Evolutionary conservation across 1,140 invertebrate species (phyloP).

Genomic region (Probaryconus sp.): DNA sequence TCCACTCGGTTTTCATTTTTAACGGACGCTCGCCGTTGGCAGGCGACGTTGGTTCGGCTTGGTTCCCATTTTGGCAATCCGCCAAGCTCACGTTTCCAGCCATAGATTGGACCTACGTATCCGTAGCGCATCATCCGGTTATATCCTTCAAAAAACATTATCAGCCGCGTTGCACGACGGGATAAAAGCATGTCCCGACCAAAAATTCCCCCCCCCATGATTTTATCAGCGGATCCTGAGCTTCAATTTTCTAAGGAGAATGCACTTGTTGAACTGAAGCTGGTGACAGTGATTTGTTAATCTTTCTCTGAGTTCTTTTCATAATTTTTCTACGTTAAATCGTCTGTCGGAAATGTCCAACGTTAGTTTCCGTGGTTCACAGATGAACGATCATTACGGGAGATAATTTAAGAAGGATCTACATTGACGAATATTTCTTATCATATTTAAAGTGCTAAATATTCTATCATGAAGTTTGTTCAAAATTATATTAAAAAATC

Average conservation of each 20-base stretch:
- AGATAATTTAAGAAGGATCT: too few relatives aligned
- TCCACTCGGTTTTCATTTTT: conserved; percentile 57
- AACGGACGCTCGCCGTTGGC: conserved; percentile 45
- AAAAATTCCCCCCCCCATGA: conserved; percentile 19
- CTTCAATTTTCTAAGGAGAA: conserved; percentile 40
- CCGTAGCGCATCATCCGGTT: conserved; percentile 28
- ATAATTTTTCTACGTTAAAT: too few relatives aligned
- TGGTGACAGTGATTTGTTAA: too few relatives aligned
- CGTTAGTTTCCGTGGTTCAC: too few relatives aligned
- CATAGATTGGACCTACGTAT: conserved; percentile 49
- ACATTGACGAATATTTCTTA: too few relatives aligned
- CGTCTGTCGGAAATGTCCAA: too few relatives aligned
- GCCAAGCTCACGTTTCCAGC: conserved; percentile 46
- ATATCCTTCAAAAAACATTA: conserved; percentile 41
- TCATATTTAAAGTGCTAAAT: too few relatives aligned
- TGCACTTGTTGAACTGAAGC: conserved; percentile 43
- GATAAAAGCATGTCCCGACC: conserved; percentile 12
- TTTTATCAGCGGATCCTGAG: conserved; percentile 30
- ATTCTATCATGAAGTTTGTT: too few relatives aligned
- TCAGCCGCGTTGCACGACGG: conserved; percentile 21
- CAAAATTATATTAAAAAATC: too few relatives aligned
- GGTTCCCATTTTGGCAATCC: conserved; percentile 42
- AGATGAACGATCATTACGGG: too few relatives aligned
- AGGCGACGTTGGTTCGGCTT: conserved; percentile 32
- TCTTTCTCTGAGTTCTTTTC: too few relatives aligned